Evolutionary conservation across 2,888 invertebrate species (phyloP).

Genomic region (Tuberolachnus salignus): DNA sequence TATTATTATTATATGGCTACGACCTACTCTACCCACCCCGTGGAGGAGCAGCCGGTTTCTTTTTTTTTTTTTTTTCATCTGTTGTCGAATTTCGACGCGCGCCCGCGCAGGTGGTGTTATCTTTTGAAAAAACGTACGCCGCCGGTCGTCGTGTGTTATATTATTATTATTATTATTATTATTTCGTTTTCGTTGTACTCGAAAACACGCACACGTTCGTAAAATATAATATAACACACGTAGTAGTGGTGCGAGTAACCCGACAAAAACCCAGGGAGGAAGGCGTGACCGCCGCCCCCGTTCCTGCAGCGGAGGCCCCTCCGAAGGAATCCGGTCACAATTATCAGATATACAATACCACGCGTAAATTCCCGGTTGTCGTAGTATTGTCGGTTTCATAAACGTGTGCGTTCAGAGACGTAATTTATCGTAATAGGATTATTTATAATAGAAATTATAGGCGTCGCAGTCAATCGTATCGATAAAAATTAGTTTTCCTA

Average conservation of each 20-base stretch:
- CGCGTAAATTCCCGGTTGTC: too few species aligned
- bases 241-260: background rate
- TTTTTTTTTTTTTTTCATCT: too few species aligned
- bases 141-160: background rate
- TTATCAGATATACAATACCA: too few species aligned
- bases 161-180: background rate
- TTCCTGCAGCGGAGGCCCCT: background rate
- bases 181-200: background rate
- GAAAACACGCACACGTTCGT: background rate
- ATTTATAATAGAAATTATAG: too few species aligned
- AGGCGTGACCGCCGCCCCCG: background rate
- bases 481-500: too few species aligned
- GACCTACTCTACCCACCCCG: too few species aligned
- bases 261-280: background rate
- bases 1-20: too few species aligned
- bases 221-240: background rate
- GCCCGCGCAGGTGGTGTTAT: slow-evolving; percentile 1
- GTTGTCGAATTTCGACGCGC: background rate
- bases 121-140: slow-evolving; percentile 5
- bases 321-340: too few species aligned
- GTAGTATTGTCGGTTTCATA: too few species aligned
- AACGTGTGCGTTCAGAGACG: too few species aligned
- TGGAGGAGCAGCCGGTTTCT: background rate
- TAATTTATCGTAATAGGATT: too few species aligned
- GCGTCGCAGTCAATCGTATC: too few species aligned